Percentiles rank a stretch among this genome's conserved stretches.
Evolutionary conservation across 2,797 vertebrate genomes (phyloP).

Genomic region (Cephalopachus bancanus): DNA sequence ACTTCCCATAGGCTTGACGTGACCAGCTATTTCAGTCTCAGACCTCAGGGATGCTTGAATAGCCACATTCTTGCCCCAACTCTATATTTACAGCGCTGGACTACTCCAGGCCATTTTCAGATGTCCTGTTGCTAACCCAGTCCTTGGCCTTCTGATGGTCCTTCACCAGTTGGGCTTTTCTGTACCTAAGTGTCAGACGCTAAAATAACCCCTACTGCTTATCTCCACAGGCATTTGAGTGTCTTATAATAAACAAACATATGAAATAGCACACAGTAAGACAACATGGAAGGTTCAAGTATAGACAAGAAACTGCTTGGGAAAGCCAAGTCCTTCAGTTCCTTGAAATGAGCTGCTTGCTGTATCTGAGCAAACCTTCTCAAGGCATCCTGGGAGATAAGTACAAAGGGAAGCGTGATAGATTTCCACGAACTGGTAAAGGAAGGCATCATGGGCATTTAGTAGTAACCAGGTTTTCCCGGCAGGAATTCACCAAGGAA

Average conservation of each 20-base stretch:
- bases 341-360: neutral
- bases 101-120: fast-evolving
- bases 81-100: neutral
- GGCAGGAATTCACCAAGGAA: neutral
- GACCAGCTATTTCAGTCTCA: neutral
- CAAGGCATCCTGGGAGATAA: neutral
- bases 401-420: neutral
- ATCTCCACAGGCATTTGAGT: neutral
- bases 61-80: fast-evolving
- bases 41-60: fast-evolving
- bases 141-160: neutral
- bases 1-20: fast-evolving
- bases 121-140: neutral
- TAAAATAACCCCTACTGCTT: neutral
- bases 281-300: fast-evolving
- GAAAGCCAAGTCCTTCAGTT: neutral
- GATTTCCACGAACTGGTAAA: neutral
- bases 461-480: neutral
- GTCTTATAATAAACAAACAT: fast-evolving
- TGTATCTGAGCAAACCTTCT: neutral
- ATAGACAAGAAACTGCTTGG: fast-evolving
- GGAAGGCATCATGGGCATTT: fast-evolving
- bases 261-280: fast-evolving
- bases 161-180: neutral
- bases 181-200: neutral